Conservation (phyloP, 92 coral and sea anemone genomes). For the Porites divaricata region DNA sequence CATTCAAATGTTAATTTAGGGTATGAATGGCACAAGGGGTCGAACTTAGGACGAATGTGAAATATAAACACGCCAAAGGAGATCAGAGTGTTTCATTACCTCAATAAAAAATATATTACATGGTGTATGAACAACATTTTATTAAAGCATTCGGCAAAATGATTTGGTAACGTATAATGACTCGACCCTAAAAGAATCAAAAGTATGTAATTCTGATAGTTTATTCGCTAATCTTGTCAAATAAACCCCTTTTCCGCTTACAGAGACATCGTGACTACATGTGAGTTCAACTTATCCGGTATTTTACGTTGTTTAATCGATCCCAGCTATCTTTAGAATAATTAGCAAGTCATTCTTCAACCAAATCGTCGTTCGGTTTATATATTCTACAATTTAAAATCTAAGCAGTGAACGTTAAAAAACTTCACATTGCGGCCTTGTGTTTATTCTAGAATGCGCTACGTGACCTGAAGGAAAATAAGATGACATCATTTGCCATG, state of each 20-base stretch:
- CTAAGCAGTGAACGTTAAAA: not conserved
- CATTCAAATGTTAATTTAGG: conserved; percentile 61
- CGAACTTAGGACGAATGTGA: not conserved
- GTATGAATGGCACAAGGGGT: conserved; percentile 13
- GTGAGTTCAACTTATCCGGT: conserved; percentile 37
- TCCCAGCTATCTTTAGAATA: not conserved
- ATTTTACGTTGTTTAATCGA: not conserved
- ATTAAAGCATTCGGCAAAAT: not conserved
- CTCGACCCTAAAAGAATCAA: conserved; percentile 7
- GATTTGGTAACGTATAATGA: not conserved
- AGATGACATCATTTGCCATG: conserved; percentile 37
- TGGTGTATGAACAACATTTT: not conserved
- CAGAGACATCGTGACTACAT: conserved; percentile 28
- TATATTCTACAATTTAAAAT: not conserved
- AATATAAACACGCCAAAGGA: conserved; percentile 15
- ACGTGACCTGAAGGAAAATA: conserved; percentile 14
- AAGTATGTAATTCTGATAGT: conserved; percentile 19
- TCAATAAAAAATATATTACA: not conserved
- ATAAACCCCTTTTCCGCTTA: conserved; percentile 30
- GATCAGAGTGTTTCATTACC: conserved; percentile 8
- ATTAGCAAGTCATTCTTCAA: not conserved
- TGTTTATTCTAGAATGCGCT: not conserved
- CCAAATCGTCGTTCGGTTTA: not conserved
- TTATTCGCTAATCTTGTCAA: conserved; percentile 23
- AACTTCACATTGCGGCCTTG: not conserved